Evolutionary conservation across 1,140 invertebrate genomes (phyloP).

Genomic region (Theocolax elegans): DNA sequence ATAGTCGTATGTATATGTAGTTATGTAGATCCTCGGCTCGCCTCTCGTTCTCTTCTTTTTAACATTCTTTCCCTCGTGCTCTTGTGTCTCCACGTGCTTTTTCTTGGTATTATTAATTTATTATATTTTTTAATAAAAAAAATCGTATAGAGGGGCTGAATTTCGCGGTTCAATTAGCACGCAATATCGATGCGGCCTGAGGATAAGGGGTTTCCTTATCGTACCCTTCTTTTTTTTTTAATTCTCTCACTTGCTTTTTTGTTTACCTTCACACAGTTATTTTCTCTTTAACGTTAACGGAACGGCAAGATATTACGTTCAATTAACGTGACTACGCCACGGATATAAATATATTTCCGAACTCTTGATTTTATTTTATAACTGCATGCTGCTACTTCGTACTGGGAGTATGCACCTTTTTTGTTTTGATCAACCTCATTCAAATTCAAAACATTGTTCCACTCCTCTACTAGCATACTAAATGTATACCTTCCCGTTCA

Average conservation of each 20-base stretch:
- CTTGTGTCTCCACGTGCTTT: too few species aligned
- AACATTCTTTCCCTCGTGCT: too few species aligned
- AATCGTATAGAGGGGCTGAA: background rate
- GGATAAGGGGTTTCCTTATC: background rate
- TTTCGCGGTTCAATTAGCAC: conserved; percentile 8
- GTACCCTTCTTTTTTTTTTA: background rate
- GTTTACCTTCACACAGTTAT: background rate
- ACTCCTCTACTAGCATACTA: background rate
- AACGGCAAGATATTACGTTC: background rate
- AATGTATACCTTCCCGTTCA: background rate
- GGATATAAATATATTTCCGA: background rate
- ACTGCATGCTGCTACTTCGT: too few species aligned
- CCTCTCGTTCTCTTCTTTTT: too few species aligned
- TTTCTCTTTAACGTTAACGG: background rate
- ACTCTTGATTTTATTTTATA: background rate
- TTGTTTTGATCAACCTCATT: background rate
- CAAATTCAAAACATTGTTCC: background rate
- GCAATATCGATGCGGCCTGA: background rate
- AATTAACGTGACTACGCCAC: background rate
- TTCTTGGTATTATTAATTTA: conserved; percentile 16
- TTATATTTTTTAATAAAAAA: background rate
- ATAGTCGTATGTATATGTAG: too few species aligned
- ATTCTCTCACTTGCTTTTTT: background rate
- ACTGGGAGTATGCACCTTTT: background rate
- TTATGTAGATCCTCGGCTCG: too few species aligned